Percentiles rank a stretch among this genome's conserved stretches.
These are phyloP conservation scores for Eleginops maclovinus DNA, from an alignment of 2,113 vertebrate genomes.

Conservation along the genomic window DNA sequence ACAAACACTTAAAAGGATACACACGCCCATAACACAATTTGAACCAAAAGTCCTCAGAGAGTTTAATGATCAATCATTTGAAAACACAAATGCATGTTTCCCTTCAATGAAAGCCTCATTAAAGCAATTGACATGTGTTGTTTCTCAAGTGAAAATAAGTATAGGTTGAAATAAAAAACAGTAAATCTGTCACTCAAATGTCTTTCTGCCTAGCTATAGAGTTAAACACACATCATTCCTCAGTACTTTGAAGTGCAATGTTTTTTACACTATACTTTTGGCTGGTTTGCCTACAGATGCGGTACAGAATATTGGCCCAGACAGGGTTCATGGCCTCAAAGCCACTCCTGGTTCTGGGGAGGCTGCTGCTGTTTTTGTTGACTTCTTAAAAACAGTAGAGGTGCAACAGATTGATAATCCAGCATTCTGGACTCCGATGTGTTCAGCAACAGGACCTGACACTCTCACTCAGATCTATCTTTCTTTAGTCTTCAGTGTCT, in stretches of 20 bases:
- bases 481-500: slow-evolving; percentile 21
- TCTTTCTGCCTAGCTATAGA: neutral
- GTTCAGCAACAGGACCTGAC: slow-evolving; percentile 17
- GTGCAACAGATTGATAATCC: slow-evolving; percentile 9
- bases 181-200: neutral
- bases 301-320: neutral
- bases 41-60: neutral
- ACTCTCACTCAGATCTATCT: neutral
- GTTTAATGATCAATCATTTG: neutral
- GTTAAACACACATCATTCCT: neutral
- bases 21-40: slow-evolving; percentile 19
- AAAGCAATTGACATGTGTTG: no score
- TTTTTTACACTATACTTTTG: neutral
- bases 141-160: neutral
- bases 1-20: slow-evolving; percentile 35
- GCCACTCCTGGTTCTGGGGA: neutral
- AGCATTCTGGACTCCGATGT: neutral
- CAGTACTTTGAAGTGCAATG: neutral
- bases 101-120: neutral
- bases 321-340: neutral
- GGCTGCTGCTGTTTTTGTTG: neutral
- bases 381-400: neutral
- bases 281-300: neutral
- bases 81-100: neutral
- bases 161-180: neutral